Percentiles rank a stretch among this genome's conserved stretches.
Conservation (phyloP, 2,113 vertebrate genomes). For the Pseudorectes ferrugineus region DNA sequence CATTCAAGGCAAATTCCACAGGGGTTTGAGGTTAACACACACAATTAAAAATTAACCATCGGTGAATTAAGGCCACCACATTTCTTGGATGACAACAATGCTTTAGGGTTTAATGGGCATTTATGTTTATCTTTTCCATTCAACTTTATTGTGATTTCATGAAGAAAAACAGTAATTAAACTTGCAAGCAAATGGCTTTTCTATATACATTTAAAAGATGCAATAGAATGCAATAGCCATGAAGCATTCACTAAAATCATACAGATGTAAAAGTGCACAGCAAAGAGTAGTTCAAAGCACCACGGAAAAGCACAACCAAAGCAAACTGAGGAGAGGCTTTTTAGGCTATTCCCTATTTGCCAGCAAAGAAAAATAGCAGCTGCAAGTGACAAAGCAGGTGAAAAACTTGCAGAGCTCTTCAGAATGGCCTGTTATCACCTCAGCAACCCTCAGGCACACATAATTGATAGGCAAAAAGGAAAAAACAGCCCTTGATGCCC, state of each 20-base stretch:
- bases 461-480: neutral
- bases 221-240: neutral
- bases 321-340: neutral
- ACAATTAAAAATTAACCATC: constrained; percentile 7
- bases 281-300: neutral
- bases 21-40: neutral
- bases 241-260: neutral
- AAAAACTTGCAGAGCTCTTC: neutral
- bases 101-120: neutral
- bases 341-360: neutral
- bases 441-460: neutral
- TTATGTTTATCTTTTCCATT: neutral
- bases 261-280: neutral
- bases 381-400: neutral
- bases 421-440: neutral
- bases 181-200: neutral
- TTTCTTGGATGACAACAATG: neutral
- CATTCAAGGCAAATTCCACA: neutral
- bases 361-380: neutral
- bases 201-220: neutral
- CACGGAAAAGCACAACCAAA: neutral
- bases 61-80: neutral
- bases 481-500: neutral
- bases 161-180: neutral
- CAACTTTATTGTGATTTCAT: neutral